Conservation (phyloP, 2,113 vertebrate genomes). For the Columba livia region DNA sequence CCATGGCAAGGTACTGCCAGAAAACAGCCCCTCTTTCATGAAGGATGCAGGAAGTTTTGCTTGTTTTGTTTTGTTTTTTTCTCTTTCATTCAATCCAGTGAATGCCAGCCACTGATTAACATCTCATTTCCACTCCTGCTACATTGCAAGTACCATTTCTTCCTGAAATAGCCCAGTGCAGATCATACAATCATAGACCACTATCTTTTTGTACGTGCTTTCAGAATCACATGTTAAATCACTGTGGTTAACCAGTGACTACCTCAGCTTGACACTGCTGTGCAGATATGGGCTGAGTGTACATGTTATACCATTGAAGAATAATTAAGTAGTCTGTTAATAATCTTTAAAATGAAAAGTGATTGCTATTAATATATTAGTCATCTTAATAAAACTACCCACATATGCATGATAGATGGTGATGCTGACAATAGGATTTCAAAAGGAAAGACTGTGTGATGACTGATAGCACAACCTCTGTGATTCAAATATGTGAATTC, state of each 20-base stretch:
- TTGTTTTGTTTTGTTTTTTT: neutral
- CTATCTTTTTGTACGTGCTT: accelerated
- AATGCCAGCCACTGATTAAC: neutral
- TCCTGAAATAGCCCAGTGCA: neutral
- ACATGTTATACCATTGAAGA: neutral
- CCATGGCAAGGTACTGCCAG: neutral
- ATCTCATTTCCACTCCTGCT: neutral
- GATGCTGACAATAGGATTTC: neutral
- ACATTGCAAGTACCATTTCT: neutral
- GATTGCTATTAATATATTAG: neutral
- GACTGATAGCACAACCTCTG: neutral
- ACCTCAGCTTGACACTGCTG: neutral
- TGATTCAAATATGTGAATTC: neutral
- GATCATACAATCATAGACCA: neutral
- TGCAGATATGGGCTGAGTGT: neutral
- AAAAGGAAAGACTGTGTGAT: neutral
- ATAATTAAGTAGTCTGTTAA: neutral
- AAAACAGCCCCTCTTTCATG: neutral
- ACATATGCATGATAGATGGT: neutral
- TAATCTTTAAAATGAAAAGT: neutral
- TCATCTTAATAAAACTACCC: neutral
- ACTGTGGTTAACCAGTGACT: neutral
- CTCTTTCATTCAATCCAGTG: neutral
- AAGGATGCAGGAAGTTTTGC: neutral
- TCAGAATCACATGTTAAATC: neutral